phyloP scores from a whole-genome alignment of 2,797 vertebrate genomes.

The Pseudochromis fuscus region DNA sequence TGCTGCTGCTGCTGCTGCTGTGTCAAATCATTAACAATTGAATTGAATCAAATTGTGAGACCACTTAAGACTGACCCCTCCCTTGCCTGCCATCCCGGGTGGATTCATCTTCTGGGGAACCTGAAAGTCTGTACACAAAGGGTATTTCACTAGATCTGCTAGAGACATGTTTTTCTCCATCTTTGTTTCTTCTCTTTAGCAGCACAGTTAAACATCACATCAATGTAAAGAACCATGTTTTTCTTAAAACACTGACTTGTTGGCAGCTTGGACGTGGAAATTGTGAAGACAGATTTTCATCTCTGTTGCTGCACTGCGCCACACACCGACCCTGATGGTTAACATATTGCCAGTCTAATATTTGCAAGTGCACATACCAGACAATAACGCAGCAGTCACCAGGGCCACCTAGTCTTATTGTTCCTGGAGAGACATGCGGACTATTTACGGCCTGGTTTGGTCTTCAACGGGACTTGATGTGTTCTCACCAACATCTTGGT shows the following conservation, averaged over 20 bases:
- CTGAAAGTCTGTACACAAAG: not conserved
- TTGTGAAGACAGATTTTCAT: slow-evolving; percentile 4
- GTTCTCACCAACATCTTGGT: slow-evolving; percentile 6
- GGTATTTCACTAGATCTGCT: no score
- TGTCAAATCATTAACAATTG: no score
- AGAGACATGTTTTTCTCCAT: not conserved
- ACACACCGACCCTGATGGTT: not conserved
- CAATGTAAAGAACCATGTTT: no score
- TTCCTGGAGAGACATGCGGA: slow-evolving; percentile 27
- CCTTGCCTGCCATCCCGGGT: no score
- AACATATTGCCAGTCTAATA: slow-evolving; percentile 21
- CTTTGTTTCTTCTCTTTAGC: not conserved
- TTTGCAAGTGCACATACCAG: slow-evolving; percentile 41
- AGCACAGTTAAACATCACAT: no score
- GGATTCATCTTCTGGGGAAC: not conserved
- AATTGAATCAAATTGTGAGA: no score
- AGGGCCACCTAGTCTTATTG: slow-evolving; percentile 33
- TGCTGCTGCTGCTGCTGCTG: no score
- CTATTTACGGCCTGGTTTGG: slow-evolving; percentile 27
- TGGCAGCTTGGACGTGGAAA: not conserved
- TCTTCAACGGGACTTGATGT: slow-evolving; percentile 5
- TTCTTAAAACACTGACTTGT: not conserved
- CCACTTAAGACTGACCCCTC: no score
- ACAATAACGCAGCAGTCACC: slow-evolving; percentile 40
- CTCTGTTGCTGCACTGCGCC: slow-evolving; percentile 3